Evolutionary conservation across 2,888 invertebrate species (phyloP).

Genomic region (Nysson spinosus): DNA sequence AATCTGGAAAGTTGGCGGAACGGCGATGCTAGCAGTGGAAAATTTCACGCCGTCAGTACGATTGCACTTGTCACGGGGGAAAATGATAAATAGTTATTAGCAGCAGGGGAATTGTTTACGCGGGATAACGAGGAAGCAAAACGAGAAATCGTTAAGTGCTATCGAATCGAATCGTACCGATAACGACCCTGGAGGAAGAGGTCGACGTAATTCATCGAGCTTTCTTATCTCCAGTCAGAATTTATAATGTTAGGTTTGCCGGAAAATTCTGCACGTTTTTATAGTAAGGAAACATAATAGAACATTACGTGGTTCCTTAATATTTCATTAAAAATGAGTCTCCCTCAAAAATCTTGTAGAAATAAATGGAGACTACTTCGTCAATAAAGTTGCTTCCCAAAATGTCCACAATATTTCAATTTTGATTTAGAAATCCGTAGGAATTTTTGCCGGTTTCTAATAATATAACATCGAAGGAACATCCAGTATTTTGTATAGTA

Average conservation of each 20-base stretch:
- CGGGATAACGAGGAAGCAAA: slow-evolving; percentile 43
- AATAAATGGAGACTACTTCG: too few relatives aligned
- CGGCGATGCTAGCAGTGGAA: slow-evolving; percentile 41
- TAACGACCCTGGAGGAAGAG: slow-evolving; percentile 20
- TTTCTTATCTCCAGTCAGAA: slow-evolving; percentile 17
- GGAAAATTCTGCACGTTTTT: too few relatives aligned
- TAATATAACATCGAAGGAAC: background rate
- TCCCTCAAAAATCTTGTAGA: too few relatives aligned
- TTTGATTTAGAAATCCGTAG: too few relatives aligned
- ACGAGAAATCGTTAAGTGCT: slow-evolving; percentile 37
- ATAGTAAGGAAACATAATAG: too few relatives aligned
- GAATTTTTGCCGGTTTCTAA: background rate
- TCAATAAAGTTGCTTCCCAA: too few relatives aligned
- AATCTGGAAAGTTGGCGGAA: background rate
- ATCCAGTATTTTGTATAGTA: background rate
- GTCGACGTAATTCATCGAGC: slow-evolving; percentile 18
- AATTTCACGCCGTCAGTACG: slow-evolving; percentile 41
- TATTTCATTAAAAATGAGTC: too few relatives aligned
- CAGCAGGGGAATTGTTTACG: slow-evolving; percentile 46
- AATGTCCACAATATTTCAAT: too few relatives aligned
- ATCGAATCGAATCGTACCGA: slow-evolving; percentile 44
- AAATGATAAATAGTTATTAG: slow-evolving; percentile 52
- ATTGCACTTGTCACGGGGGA: slow-evolving; percentile 29
- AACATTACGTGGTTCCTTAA: too few relatives aligned
- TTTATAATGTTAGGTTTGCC: background rate